Evolutionary conservation across 2,113 vertebrate species (phyloP).

Genomic region (Murina feae): DNA sequence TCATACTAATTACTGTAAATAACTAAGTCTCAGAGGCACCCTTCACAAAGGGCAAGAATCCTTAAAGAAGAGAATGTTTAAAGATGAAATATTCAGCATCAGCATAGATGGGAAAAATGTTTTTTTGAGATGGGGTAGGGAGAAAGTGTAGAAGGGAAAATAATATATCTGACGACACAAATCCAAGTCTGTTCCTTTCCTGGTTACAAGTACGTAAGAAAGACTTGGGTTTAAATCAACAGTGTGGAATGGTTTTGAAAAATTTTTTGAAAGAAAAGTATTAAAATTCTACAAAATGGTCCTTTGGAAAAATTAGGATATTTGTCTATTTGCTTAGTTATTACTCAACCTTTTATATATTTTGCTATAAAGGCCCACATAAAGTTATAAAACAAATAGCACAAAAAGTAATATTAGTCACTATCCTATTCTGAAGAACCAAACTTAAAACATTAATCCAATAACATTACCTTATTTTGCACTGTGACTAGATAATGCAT

Average conservation of each 20-base stretch:
- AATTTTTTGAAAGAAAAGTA: slow-evolving; percentile 12
- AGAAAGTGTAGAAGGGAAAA: neutral
- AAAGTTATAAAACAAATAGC: slow-evolving; percentile 10
- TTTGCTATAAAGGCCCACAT: neutral
- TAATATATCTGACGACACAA: neutral
- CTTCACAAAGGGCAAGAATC: neutral
- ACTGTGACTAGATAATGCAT: slow-evolving; percentile 10
- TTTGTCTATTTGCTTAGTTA: neutral
- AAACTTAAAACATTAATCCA: slow-evolving; percentile 35
- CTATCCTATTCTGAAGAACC: neutral
- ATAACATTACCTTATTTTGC: neutral
- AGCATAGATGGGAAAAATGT: neutral
- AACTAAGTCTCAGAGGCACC: neutral
- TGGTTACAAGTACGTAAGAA: neutral
- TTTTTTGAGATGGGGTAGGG: neutral
- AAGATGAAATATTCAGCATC: neutral
- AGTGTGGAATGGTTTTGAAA: neutral
- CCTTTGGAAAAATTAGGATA: neutral
- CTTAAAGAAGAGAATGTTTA: slow-evolving; percentile 6
- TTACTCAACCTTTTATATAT: neutral
- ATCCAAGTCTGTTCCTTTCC: neutral
- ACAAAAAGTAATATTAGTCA: neutral
- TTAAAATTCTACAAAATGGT: slow-evolving; percentile 14
- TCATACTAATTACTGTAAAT: slow-evolving; percentile 10
- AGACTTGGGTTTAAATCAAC: neutral